Evolutionary conservation across 2,113 vertebrate genomes (phyloP).

Genomic region (Nycticorax nycticorax): DNA sequence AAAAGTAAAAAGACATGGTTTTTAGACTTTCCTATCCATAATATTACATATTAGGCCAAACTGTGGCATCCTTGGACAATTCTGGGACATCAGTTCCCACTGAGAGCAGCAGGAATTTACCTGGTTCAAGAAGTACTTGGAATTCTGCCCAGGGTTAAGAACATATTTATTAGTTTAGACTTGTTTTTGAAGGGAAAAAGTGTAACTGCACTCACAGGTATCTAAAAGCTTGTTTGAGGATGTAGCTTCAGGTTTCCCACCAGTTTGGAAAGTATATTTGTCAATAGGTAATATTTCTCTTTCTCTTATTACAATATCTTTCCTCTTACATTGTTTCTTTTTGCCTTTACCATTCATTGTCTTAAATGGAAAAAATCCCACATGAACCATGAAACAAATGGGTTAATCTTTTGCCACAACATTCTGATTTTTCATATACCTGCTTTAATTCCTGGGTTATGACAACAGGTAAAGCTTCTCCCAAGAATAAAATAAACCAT

Average conservation of each 20-base stretch:
- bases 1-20: accelerated
- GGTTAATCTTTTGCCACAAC: not conserved
- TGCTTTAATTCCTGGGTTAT: not conserved
- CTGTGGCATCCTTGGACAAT: not conserved
- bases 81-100: not conserved
- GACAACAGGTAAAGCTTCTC: not conserved
- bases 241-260: not conserved
- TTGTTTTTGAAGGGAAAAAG: not conserved
- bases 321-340: not conserved
- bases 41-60: not conserved
- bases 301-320: not conserved
- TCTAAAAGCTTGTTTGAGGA: not conserved
- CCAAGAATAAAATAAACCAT: not conserved
- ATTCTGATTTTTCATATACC: not conserved
- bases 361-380: not conserved
- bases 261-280: not conserved
- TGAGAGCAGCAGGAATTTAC: not conserved
- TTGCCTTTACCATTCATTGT: not conserved
- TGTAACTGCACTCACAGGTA: not conserved
- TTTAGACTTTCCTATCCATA: not conserved
- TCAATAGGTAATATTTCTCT: not conserved
- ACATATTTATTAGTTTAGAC: not conserved
- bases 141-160: not conserved
- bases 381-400: not conserved
- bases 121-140: not conserved